A percentile compares a stretch with the other conserved stretches of the same genome.
Evolutionary conservation across 2,888 invertebrate genomes (phyloP).

Genomic region (Creontiades dilutus): DNA sequence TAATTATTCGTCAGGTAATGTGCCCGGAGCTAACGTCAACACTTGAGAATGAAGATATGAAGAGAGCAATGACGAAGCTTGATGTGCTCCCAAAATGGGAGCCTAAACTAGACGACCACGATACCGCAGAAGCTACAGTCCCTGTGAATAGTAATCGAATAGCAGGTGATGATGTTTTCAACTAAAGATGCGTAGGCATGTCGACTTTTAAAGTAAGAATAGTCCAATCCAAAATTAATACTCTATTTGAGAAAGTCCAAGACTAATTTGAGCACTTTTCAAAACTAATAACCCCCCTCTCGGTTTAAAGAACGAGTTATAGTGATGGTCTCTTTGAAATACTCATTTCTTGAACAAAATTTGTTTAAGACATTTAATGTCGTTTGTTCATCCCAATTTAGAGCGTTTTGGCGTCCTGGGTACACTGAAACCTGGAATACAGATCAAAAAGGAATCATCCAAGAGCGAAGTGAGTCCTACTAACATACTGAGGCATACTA

Average conservation of each 20-base stretch:
- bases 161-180: background rate
- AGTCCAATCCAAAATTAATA: too few relatives aligned
- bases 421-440: background rate
- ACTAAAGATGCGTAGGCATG: too few relatives aligned
- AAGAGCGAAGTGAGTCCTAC: background rate
- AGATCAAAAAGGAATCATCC: background rate
- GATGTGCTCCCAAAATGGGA: slow-evolving; percentile 6
- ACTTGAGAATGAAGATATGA: background rate
- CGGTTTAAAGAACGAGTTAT: too few relatives aligned
- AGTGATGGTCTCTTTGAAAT: too few relatives aligned
- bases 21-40: background rate
- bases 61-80: slow-evolving; percentile 1
- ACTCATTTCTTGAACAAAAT: too few relatives aligned
- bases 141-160: background rate
- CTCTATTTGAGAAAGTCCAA: too few relatives aligned
- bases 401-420: background rate
- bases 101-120: background rate
- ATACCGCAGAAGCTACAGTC: background rate
- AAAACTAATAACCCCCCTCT: too few relatives aligned
- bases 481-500: too few relatives aligned
- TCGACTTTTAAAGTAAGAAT: too few relatives aligned
- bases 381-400: background rate
- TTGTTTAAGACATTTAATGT: too few relatives aligned
- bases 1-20: background rate
- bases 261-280: too few relatives aligned